These are phyloP conservation scores for Trichonephila inaurata DNA, from an alignment of 1,140 invertebrate genomes.

Conservation along the genomic window DNA sequence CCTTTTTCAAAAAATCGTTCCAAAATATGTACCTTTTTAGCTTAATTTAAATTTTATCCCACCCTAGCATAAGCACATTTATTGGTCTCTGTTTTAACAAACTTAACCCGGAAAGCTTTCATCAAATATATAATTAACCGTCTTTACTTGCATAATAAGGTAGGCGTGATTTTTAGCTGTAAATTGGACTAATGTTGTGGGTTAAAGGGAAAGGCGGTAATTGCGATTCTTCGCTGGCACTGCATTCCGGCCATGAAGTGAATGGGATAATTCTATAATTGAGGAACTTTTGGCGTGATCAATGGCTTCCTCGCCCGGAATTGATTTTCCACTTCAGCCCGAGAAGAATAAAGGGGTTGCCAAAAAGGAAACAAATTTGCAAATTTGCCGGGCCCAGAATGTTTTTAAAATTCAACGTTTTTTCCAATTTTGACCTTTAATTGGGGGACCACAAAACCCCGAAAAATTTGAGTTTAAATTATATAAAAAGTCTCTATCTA, in stretches of 20 bases:
- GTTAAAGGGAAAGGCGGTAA: neutral
- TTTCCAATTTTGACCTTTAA: too few relatives aligned
- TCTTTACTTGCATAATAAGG: slow-evolving; percentile 27
- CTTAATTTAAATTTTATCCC: neutral
- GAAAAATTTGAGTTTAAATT: too few relatives aligned
- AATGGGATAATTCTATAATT: slow-evolving; percentile 32
- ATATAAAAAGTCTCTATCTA: too few relatives aligned
- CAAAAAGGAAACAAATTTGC: neutral
- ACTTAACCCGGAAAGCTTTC: neutral
- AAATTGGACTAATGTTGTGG: neutral
- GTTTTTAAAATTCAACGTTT: too few relatives aligned
- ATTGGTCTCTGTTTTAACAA: neutral
- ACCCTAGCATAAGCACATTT: neutral
- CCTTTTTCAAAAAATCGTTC: too few relatives aligned
- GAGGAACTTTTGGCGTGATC: neutral
- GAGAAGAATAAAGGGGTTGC: neutral
- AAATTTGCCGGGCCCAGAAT: too few relatives aligned
- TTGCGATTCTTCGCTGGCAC: neutral
- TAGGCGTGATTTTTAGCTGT: neutral
- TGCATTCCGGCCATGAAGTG: neutral
- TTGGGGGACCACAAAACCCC: too few relatives aligned
- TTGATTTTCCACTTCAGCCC: neutral
- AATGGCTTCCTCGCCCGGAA: neutral
- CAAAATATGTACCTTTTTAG: too few relatives aligned
- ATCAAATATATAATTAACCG: slow-evolving; percentile 16